These are phyloP conservation scores for Agrochola macilenta DNA, from an alignment of 2,888 invertebrate genomes.

Conservation along the genomic window DNA sequence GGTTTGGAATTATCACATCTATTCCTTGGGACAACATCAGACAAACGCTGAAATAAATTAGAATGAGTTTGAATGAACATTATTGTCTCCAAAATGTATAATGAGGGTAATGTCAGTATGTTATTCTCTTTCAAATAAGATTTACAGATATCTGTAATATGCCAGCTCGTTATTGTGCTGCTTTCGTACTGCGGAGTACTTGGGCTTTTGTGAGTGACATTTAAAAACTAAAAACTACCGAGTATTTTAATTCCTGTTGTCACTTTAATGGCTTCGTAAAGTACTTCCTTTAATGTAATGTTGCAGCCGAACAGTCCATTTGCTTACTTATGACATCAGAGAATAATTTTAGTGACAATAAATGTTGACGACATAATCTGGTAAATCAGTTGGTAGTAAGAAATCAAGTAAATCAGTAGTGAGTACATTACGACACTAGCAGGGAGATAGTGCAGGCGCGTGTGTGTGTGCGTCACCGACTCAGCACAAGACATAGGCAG, in stretches of 20 bases:
- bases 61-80: no score
- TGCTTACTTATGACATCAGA: conserved; percentile 32
- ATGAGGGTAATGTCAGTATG: no score
- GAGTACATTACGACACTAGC: conserved; percentile 2
- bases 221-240: no score
- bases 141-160: background rate
- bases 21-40: no score
- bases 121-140: no score
- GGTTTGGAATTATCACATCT: no score
- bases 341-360: conserved; percentile 31
- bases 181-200: background rate
- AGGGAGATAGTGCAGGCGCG: background rate
- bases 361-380: conserved; percentile 48
- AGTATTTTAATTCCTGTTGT: conserved; percentile 10
- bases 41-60: no score
- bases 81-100: no score
- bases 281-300: background rate
- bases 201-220: conserved; percentile 3
- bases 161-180: conserved; percentile 22
- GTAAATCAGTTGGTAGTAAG: conserved; percentile 32
- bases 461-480: background rate
- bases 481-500: conserved; percentile 24
- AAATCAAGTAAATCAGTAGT: conserved; percentile 17
- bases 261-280: conserved; percentile 16
- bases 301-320: conserved; percentile 6